Conservation (phyloP, 2,888 invertebrate genomes). For the Eupeodes latifasciatus region DNA sequence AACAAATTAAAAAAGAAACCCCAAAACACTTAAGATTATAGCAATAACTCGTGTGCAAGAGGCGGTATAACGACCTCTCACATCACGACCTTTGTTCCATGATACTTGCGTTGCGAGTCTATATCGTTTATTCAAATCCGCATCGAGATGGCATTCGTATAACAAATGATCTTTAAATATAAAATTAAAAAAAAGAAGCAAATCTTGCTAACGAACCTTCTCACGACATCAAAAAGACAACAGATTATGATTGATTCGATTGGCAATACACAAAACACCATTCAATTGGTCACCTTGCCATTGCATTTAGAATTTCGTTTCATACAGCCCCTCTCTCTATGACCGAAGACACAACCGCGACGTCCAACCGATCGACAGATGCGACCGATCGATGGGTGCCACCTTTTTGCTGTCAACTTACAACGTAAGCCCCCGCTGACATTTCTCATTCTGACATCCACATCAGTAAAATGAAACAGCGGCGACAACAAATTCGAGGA, state of each 20-base stretch:
- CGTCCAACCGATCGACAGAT: constrained; percentile 54
- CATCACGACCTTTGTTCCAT: constrained; percentile 68
- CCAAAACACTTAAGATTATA: constrained; percentile 1
- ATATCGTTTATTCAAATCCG: constrained; percentile 51
- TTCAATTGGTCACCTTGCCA: constrained; percentile 63
- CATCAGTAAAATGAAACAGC: constrained; percentile 56
- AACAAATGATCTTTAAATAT: constrained; percentile 68
- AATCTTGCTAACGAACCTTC: constrained; percentile 52
- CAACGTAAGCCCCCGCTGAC: constrained; percentile 70
- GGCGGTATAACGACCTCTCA: constrained; percentile 70
- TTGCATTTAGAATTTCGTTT: constrained; percentile 61
- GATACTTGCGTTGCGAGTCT: constrained; percentile 17
- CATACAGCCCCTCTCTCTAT: background rate
- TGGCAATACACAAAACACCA: constrained; percentile 64
- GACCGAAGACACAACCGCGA: background rate
- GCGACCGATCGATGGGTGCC: constrained; percentile 69
- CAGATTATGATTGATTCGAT: constrained; percentile 76
- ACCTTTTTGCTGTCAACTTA: constrained; percentile 74
- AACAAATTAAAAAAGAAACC: constrained; percentile 40
- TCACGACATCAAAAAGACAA: constrained; percentile 75
- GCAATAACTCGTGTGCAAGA: constrained; percentile 71
- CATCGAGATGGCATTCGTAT: constrained; percentile 66
- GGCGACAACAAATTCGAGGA: constrained; percentile 72
- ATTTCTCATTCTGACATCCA: constrained; percentile 64
- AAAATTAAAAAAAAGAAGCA: constrained; percentile 22